Evolutionary conservation across 35 echinoderm and acorn worm species (phyloP).

Genomic region (Antedon bifida): DNA sequence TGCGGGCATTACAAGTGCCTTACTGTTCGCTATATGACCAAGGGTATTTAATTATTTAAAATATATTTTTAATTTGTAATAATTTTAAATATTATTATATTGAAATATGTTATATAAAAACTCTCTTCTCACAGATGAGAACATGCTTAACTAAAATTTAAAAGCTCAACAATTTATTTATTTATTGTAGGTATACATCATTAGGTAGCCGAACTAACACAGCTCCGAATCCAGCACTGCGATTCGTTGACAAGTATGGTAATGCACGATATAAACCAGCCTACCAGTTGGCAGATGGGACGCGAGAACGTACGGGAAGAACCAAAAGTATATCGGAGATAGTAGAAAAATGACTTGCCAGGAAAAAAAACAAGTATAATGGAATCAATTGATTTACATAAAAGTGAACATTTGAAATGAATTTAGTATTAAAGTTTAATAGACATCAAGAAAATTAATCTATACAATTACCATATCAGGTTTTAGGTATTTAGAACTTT

Average conservation of each 20-base stretch:
- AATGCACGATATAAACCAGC: not conserved
- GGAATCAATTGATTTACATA: too few relatives aligned
- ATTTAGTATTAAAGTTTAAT: too few relatives aligned
- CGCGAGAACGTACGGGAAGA: not conserved
- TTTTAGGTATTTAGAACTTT: too few relatives aligned
- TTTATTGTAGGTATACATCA: conserved; percentile 3
- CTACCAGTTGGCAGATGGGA: not conserved
- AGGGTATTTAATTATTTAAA: conserved; percentile 45
- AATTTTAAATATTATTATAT: not conserved
- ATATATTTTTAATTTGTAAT: not conserved
- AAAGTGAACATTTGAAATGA: too few relatives aligned
- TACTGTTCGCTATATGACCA: conserved; percentile 89
- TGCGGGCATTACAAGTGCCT: conserved; percentile 47
- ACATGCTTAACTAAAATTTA: not conserved
- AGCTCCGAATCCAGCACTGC: not conserved
- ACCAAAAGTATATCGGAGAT: not conserved
- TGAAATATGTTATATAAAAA: not conserved
- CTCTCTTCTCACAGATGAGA: not conserved
- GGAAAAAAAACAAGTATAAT: too few relatives aligned
- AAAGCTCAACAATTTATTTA: not conserved
- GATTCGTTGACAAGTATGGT: not conserved
- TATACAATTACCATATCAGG: too few relatives aligned
- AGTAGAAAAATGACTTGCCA: too few relatives aligned
- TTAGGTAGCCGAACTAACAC: conserved; percentile 3
- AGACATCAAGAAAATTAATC: too few relatives aligned